Evolutionary conservation across 1,140 invertebrate genomes (phyloP).

Genomic region (Radopholus similis): DNA sequence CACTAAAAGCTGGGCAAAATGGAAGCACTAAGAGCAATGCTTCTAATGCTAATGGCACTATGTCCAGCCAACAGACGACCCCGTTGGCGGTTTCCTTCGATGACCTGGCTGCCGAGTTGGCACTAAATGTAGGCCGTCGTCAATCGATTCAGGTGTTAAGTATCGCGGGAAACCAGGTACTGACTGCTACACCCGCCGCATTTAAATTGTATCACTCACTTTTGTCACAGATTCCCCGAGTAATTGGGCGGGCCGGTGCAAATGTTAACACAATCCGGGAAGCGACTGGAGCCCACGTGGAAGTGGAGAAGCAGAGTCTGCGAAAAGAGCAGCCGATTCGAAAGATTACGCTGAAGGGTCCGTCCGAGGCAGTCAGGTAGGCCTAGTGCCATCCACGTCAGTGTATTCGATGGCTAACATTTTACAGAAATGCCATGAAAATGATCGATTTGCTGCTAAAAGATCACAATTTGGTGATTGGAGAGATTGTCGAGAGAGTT

Average conservation of each 20-base stretch:
- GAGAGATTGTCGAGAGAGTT: conserved; percentile 45
- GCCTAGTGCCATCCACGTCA: neutral
- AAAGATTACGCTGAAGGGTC: conserved; percentile 49
- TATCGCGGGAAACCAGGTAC: neutral
- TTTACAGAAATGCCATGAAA: conserved; percentile 48
- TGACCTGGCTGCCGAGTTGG: neutral
- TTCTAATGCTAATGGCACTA: neutral
- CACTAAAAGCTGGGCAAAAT: neutral
- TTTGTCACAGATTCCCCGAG: conserved; percentile 27
- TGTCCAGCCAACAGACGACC: neutral
- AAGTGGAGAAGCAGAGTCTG: conserved; percentile 44
- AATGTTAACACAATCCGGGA: conserved; percentile 58
- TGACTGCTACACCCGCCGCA: too few species aligned
- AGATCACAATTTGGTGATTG: conserved; percentile 43
- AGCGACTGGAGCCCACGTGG: conserved; percentile 52
- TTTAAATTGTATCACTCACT: too few species aligned
- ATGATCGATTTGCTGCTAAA: conserved; percentile 52
- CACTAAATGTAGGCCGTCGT: neutral
- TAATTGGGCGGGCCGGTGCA: conserved; percentile 42
- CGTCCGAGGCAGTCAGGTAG: conserved; percentile 40
- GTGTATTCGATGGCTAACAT: neutral
- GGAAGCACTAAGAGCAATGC: neutral
- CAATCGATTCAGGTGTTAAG: conserved; percentile 8
- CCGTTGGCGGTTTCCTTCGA: neutral
- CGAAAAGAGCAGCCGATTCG: conserved; percentile 45